Base-by-base conservation (phyloP, 2,797 vertebrate species). In the Tapera naevia region DNA sequence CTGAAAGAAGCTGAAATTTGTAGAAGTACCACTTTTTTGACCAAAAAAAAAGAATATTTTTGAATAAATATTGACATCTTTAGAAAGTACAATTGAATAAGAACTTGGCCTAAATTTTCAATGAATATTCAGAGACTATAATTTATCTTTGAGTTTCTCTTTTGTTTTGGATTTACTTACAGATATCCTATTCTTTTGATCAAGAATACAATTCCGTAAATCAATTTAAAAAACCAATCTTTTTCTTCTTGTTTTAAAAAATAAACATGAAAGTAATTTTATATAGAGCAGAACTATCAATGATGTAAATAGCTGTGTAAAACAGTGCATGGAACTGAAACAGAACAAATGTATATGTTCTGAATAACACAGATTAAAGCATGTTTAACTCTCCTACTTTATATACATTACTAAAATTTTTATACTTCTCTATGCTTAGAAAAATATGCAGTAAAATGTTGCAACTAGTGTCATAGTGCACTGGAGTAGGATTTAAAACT, bases 221-320 rank as follows among this genome's bases (percentile, higher is more conserved):
- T 22, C 2, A n/a, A 48, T 69, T 71, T 41, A 41, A 4, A 37
- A 62, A 14, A 0, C 0, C 3, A n/a, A n/a, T 5, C 2, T 28
- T 71, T 72, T 58, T 58, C 17, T 53, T 62, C 11, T 7, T 45
- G 8, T 54, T 60, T 39, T 50, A 69, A 45, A 53, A 76, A 78
- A 53, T 12, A 48, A 13, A 62, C 32, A 48, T 56, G 45, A 30
- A 58, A 51, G 1, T 8, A 56, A 30, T 66, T 71, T 56, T 75
- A 24, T 83, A 33, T 18, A 45, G 13, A 65, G 45, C 39, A 64
- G 60, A 67, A 19, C 30, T 66, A 71, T 11, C 1, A 2, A 25
- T 71, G 16, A 27, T 46, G 16, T 71, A 65, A 83, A 51, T 57
- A 74, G 16, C 12, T 43, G 6, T 25, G 45, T 14, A 51, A 56